Percentiles rank a stretch among this genome's conserved stretches.
These are phyloP conservation scores for Whitmania pigra DNA, from an alignment of 1,140 invertebrate species.

Conservation along the genomic window DNA sequence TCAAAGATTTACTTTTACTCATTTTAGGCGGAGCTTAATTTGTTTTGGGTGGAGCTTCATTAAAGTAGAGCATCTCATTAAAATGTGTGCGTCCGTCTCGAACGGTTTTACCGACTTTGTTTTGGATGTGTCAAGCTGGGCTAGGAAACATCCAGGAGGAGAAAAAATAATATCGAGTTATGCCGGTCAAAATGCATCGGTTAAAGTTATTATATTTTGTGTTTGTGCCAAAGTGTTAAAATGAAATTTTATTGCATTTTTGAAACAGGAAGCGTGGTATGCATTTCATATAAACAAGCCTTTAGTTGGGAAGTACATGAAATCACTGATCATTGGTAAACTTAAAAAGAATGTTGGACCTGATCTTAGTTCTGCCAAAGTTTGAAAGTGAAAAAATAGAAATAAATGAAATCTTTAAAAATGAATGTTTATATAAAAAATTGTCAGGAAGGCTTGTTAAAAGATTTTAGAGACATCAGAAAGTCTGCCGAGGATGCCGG, in stretches of 20 bases:
- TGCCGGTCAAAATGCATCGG: conserved; percentile 41
- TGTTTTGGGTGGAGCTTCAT: too few species aligned
- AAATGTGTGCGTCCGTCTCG: too few species aligned
- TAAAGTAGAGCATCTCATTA: too few species aligned
- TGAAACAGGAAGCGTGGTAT: conserved; percentile 21
- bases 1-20: too few species aligned
- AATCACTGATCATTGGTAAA: conserved; percentile 12
- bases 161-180: conserved; percentile 35
- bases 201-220: conserved; percentile 24
- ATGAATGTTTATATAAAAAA: background rate
- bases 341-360: conserved; percentile 1
- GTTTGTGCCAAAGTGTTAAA: too few species aligned
- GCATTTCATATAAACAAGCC: conserved; percentile 22
- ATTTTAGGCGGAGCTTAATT: too few species aligned
- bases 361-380: background rate
- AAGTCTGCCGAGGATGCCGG: conserved; percentile 32
- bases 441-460: conserved; percentile 23
- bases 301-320: conserved; percentile 17
- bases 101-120: too few species aligned
- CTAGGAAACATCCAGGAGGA: conserved; percentile 40
- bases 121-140: conserved; percentile 38
- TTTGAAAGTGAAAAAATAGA: background rate
- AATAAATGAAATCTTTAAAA: background rate
- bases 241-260: too few species aligned
- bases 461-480: conserved; percentile 35